These are phyloP conservation scores for Apeira syringaria DNA, from an alignment of 2,888 invertebrate species.

Conservation along the genomic window DNA sequence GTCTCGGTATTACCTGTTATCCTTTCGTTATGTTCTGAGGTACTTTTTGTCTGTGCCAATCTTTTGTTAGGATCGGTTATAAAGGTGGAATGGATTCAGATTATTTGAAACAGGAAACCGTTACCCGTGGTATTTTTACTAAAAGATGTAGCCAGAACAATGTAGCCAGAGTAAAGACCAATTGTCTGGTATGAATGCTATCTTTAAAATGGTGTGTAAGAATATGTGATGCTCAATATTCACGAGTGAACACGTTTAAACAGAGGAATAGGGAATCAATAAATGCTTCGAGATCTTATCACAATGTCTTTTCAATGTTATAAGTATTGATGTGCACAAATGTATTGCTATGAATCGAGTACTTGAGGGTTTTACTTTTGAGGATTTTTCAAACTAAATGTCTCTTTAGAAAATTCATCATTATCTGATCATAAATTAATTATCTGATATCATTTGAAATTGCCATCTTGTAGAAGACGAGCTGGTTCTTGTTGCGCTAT, in stretches of 20 bases:
- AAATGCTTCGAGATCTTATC: background rate
- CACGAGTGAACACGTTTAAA: background rate
- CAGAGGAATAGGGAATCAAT: background rate
- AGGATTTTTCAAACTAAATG: no score
- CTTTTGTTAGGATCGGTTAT: conserved; percentile 48
- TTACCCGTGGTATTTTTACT: conserved; percentile 34
- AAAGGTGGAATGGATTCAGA: conserved; percentile 40
- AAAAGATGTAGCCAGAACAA: conserved; percentile 18
- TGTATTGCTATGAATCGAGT: no score
- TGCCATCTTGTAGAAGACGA: no score
- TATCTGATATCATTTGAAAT: no score
- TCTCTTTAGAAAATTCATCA: no score
- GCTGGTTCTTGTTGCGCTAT: no score
- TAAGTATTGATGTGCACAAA: background rate
- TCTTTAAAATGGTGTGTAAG: background rate
- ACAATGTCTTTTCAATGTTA: background rate
- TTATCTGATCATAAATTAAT: no score
- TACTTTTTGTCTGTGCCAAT: conserved; percentile 37
- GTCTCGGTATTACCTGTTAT: conserved; percentile 37
- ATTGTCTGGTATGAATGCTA: conserved; percentile 7
- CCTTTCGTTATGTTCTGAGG: conserved; percentile 37
- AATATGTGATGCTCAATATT: conserved; percentile 8
- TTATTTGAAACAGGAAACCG: conserved; percentile 41
- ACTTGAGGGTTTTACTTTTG: no score
- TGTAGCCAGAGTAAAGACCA: conserved; percentile 11